Evolutionary conservation across 2,888 invertebrate species (phyloP).

Genomic region (Cephus spinipes): DNA sequence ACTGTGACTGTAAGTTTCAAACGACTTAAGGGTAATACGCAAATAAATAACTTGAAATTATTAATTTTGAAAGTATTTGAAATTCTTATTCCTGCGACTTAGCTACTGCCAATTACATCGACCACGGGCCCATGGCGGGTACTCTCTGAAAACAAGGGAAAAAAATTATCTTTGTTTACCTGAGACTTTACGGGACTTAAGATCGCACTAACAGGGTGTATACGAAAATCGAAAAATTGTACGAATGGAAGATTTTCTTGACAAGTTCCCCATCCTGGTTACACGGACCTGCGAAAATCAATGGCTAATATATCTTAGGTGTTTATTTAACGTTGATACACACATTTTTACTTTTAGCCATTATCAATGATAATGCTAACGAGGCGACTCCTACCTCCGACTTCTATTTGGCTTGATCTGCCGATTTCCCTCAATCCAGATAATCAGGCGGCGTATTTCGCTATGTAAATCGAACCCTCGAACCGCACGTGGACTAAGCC

Average conservation of each 20-base stretch:
- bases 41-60: too few relatives aligned
- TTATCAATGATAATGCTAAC: not conserved
- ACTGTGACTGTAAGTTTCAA: conserved; percentile 50
- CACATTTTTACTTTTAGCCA: not conserved
- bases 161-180: not conserved
- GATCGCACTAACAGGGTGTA: not conserved
- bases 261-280: not conserved
- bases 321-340: not conserved
- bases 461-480: not conserved
- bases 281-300: not conserved
- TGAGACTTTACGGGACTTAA: not conserved
- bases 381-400: not conserved
- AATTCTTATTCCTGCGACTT: not conserved
- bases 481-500: not conserved
- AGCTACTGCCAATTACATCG: not conserved
- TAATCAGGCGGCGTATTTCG: not conserved
- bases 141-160: not conserved
- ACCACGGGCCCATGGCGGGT: not conserved
- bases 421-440: not conserved
- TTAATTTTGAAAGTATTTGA: too few relatives aligned
- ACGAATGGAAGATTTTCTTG: not conserved
- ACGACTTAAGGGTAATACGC: not conserved
- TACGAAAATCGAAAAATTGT: not conserved
- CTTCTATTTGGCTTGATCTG: not conserved
- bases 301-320: not conserved